Evolutionary conservation across 2,888 invertebrate species (phyloP).

Genomic region (Nymphalis polychloros): DNA sequence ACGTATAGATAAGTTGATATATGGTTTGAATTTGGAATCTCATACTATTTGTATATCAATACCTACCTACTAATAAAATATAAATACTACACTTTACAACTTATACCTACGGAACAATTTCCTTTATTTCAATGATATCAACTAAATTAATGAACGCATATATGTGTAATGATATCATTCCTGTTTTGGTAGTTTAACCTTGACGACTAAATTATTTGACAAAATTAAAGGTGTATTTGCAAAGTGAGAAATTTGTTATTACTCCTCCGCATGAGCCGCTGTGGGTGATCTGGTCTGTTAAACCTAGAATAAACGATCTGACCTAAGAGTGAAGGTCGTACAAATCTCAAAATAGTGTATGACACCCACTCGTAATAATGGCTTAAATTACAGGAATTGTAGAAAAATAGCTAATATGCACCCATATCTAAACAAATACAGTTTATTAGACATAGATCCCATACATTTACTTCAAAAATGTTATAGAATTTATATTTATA

Average conservation of each 20-base stretch:
- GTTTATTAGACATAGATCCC: too few species aligned
- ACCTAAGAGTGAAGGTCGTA: slow-evolving; percentile 57
- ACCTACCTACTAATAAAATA: too few species aligned
- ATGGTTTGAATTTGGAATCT: too few species aligned
- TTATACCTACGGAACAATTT: slow-evolving; percentile 13
- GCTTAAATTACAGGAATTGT: not conserved
- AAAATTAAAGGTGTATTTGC: slow-evolving; percentile 43
- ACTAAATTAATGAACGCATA: slow-evolving; percentile 38
- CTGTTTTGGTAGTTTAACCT: slow-evolving; percentile 49
- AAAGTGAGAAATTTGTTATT: slow-evolving; percentile 61
- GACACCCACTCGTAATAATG: not conserved
- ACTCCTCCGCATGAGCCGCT: slow-evolving; percentile 59
- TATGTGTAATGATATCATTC: slow-evolving; percentile 54
- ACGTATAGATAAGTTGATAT: too few species aligned
- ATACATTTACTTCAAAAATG: too few species aligned
- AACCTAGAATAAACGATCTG: slow-evolving; percentile 61
- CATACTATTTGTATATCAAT: too few species aligned
- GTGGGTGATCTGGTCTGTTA: slow-evolving; percentile 59
- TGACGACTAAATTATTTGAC: slow-evolving; percentile 41
- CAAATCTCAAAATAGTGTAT: not conserved
- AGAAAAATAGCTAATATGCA: not conserved
- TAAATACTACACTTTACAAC: too few species aligned
- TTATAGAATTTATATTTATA: too few species aligned
- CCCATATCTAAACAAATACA: too few species aligned
- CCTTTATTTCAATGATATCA: slow-evolving; percentile 28